Conservation (phyloP, 2,888 invertebrate genomes). For the Pristionchus entomophagus region DNA sequence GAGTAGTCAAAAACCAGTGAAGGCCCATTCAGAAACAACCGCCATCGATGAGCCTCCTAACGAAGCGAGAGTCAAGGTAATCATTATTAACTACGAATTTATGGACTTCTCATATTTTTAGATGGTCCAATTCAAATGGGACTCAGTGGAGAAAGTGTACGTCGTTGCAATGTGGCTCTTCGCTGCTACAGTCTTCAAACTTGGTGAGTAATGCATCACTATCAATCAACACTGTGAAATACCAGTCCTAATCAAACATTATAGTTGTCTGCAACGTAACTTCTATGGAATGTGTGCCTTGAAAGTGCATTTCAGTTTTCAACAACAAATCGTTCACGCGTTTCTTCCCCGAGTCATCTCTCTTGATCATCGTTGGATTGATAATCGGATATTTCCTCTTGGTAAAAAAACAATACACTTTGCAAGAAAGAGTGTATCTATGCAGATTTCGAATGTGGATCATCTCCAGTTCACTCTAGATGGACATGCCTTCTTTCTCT, state of each 20-base stretch:
- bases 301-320: constrained; percentile 53
- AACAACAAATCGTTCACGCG: constrained; percentile 60
- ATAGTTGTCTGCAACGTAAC: no score
- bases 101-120: background rate
- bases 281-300: no score
- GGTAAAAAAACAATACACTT: background rate
- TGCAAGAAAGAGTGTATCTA: background rate
- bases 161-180: constrained; percentile 36
- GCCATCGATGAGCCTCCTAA: background rate
- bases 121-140: constrained; percentile 47
- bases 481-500: constrained; percentile 95
- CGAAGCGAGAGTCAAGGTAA: constrained; percentile 19
- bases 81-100: background rate
- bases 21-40: background rate
- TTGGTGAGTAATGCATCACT: no score
- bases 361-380: constrained; percentile 94
- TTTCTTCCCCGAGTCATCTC: constrained; percentile 93
- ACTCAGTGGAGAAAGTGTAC: constrained; percentile 40
- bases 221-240: no score
- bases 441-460: constrained; percentile 47
- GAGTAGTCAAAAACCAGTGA: background rate
- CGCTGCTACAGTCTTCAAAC: constrained; percentile 15
- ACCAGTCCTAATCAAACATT: no score
- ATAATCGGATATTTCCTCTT: constrained; percentile 83
- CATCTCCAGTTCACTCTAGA: constrained; percentile 53